A percentile compares a stretch with the other conserved stretches of the same genome.
phyloP scores from a whole-genome alignment of 1,140 invertebrate species.

The Rhysida immarginata region DNA sequence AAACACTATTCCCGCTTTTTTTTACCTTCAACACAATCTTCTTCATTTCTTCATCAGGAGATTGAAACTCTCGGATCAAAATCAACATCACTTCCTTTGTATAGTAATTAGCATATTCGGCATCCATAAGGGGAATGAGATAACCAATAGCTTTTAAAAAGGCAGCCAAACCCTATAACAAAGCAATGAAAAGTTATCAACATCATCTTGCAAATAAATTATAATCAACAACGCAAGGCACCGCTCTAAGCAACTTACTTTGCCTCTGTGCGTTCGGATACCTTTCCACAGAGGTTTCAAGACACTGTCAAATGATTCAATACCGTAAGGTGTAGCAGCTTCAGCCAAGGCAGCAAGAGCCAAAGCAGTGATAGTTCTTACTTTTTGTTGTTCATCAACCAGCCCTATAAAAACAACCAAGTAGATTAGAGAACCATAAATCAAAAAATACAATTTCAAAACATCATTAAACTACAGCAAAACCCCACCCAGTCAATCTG shows the following conservation, averaged over 20 bases:
- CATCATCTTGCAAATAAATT: no score
- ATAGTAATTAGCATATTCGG: conserved; percentile 99
- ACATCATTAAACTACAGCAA: not conserved
- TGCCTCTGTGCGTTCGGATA: conserved; percentile 93
- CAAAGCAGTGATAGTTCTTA: conserved; percentile 91
- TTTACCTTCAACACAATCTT: conserved; percentile 95
- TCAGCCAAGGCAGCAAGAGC: conserved; percentile 96
- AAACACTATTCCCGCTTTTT: not conserved
- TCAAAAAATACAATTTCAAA: no score
- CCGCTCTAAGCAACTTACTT: no score
- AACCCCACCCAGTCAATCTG: not conserved
- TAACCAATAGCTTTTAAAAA: conserved; percentile 99
- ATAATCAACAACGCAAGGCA: no score
- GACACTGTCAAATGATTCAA: conserved; percentile 98
- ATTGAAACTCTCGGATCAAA: conserved; percentile 96
- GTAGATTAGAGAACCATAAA: no score
- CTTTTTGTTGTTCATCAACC: conserved; percentile 57
- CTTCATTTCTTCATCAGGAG: conserved; percentile 99
- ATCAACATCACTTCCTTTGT: conserved; percentile 99
- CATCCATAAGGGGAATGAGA: conserved; percentile 98
- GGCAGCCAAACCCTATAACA: conserved; percentile 68
- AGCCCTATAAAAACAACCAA: conserved; percentile 34
- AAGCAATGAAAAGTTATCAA: no score
- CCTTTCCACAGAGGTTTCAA: conserved; percentile 98
- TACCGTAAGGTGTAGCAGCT: conserved; percentile 97